phyloP scores from a whole-genome alignment of 2,113 vertebrate species.

The Diadophis punctatus region DNA sequence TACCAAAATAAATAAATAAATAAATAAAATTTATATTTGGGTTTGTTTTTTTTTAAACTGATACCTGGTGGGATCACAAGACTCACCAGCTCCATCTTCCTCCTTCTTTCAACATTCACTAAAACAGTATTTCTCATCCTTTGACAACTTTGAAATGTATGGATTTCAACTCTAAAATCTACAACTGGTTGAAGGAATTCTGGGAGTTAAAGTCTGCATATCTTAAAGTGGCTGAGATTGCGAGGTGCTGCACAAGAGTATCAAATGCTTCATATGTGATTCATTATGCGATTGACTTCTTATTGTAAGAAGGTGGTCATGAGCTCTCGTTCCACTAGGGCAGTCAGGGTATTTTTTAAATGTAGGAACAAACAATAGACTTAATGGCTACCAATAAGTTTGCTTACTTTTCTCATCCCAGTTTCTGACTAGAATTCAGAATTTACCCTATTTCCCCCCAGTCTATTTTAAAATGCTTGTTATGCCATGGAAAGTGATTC shows the following conservation, averaged over 20 bases:
- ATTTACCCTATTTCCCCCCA: not conserved
- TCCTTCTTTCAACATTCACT: not conserved
- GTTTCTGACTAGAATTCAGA: not conserved
- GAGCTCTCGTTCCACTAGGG: not conserved
- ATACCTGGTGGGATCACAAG: not conserved
- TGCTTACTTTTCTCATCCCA: not conserved
- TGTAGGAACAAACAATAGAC: not conserved
- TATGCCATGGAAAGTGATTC: not conserved
- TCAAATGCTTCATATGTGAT: not conserved
- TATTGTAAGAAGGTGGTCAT: not conserved
- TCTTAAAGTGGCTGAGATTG: not conserved
- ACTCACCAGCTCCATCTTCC: not conserved
- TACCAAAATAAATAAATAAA: too few species aligned
- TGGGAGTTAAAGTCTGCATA: not conserved
- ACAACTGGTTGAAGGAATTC: not conserved
- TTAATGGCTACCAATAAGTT: not conserved
- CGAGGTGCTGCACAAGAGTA: not conserved
- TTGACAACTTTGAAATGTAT: not conserved
- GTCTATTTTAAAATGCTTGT: not conserved
- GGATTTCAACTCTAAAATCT: not conserved
- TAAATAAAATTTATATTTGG: too few species aligned
- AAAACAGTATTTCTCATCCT: not conserved
- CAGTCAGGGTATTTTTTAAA: not conserved
- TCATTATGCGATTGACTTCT: not conserved
- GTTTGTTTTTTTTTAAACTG: too few species aligned